These are phyloP conservation scores for Phengaris alcon DNA, from an alignment of 2,888 invertebrate genomes.

Conservation along the genomic window DNA sequence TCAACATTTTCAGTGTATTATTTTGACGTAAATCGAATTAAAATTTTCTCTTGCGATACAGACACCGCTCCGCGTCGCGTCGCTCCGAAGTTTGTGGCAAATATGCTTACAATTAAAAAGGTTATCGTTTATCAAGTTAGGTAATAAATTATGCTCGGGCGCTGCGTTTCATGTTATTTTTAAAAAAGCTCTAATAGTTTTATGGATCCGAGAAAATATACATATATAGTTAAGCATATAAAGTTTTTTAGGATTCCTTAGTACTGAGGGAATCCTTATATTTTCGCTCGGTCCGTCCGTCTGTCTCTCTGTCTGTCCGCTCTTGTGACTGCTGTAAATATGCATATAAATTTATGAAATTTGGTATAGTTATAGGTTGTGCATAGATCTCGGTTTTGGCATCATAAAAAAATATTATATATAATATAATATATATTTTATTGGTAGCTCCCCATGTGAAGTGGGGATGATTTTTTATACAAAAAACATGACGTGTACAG, in stretches of 20 bases:
- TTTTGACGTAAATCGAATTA: conserved; percentile 17
- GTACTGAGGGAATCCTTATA: too few relatives aligned
- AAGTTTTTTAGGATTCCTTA: background rate
- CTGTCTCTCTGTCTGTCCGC: too few relatives aligned
- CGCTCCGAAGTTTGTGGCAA: background rate
- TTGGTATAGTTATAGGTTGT: too few relatives aligned
- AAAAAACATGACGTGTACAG: too few relatives aligned
- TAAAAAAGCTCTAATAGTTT: background rate
- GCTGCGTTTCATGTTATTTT: background rate
- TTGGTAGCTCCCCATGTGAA: too few relatives aligned
- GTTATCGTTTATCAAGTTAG: background rate
- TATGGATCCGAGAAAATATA: background rate
- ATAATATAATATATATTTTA: too few relatives aligned
- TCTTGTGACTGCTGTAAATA: too few relatives aligned
- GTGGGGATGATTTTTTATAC: too few relatives aligned
- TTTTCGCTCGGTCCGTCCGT: too few relatives aligned
- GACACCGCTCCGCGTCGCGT: background rate
- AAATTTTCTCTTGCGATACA: background rate
- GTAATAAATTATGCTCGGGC: background rate
- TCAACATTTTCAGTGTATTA: background rate
- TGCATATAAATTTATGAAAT: too few relatives aligned
- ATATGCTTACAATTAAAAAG: background rate
- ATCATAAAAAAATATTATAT: too few relatives aligned
- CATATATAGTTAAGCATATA: background rate
- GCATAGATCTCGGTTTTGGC: too few relatives aligned